Percentiles rank a stretch among this genome's conserved stretches.
phyloP scores from a whole-genome alignment of 2,113 vertebrate species.

The Catharus minimus region DNA sequence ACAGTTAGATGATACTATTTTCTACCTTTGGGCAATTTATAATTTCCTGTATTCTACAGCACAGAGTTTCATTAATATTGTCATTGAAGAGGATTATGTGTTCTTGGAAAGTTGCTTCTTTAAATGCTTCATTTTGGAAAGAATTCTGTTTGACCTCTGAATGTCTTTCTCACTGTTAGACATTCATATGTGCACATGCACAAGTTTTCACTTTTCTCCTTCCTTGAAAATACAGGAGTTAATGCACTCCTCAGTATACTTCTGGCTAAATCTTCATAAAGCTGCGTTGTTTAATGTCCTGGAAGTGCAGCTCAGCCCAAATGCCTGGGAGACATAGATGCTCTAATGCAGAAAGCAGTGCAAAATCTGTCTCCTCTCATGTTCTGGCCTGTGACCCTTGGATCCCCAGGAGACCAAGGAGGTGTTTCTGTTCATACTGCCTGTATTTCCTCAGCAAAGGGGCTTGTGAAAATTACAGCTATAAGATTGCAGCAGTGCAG shows the following conservation, averaged over 20 bases:
- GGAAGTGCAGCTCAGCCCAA: not conserved
- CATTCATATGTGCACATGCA: rapidly evolving
- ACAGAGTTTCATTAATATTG: not conserved
- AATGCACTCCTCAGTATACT: not conserved
- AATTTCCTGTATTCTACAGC: not conserved
- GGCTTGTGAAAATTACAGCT: not conserved
- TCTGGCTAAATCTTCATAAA: not conserved
- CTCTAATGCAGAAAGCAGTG: slow-evolving; percentile 26
- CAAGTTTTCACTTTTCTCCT: not conserved
- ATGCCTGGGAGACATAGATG: not conserved
- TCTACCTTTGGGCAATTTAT: not conserved
- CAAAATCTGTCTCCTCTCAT: not conserved
- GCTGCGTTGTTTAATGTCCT: not conserved
- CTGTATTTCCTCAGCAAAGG: not conserved
- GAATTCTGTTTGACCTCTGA: not conserved
- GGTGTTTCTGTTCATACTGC: slow-evolving; percentile 2
- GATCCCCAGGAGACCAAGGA: not conserved
- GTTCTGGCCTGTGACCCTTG: slow-evolving; percentile 24
- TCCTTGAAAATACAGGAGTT: not conserved
- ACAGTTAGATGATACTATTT: not conserved
- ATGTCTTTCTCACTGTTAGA: not conserved
- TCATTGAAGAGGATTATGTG: slow-evolving; percentile 9
- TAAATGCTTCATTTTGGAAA: not conserved
- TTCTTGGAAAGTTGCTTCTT: slow-evolving; percentile 38
- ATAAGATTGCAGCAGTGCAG: not conserved